Evolutionary conservation across 2,113 vertebrate species (phyloP), one percentile per base, ranked within the genome.

Genomic region (Gambusia holbrooki): DNA sequence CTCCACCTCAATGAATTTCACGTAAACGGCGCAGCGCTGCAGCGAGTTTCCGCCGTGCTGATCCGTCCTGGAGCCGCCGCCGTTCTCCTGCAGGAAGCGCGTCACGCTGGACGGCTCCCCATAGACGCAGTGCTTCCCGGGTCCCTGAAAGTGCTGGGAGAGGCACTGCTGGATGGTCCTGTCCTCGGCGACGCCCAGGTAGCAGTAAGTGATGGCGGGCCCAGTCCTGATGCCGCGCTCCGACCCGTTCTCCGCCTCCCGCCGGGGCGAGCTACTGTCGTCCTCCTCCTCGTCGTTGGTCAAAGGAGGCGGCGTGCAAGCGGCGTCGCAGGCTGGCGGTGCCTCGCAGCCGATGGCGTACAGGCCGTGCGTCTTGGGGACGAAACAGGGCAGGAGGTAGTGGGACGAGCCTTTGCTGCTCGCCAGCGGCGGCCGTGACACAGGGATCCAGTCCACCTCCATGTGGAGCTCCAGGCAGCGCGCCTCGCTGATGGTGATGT

Each of bases 1-100:
- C 93, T 99, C 98, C 84, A 99, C 98, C 93, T 99, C 98, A 40
- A 99, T 97, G 89, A 98, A 98, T 91, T 99, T 99, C 51, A 99
- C 96, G 88, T 97, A 98, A 91, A 99, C 96, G 73, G 95, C 93
- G 7, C 80, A 77, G 66, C 89, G 74, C 0, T 79, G 96, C 4
- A 94, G 87, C 0, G 92, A 92, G 27, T 95, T 90, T 0, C 93
- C 94, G 0, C 93, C 95, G 0, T 92, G 94, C 0, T 93, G 95
- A 64, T 94, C 93, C 0, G 94, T 90, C 73, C 42, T 14, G 12
- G 74, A 37, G 0, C 92, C 84, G 48, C 94, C 81, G 80, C 96
- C 97, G 96, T 98, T 98, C 84, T 96, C 96, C 89, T 97, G 96
- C 83, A 99, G 94, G 92, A 98, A 98, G 25, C 91, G 94, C 40